Conservation (phyloP, 2,797 vertebrate species). For the Heterohyrax brucei region DNA sequence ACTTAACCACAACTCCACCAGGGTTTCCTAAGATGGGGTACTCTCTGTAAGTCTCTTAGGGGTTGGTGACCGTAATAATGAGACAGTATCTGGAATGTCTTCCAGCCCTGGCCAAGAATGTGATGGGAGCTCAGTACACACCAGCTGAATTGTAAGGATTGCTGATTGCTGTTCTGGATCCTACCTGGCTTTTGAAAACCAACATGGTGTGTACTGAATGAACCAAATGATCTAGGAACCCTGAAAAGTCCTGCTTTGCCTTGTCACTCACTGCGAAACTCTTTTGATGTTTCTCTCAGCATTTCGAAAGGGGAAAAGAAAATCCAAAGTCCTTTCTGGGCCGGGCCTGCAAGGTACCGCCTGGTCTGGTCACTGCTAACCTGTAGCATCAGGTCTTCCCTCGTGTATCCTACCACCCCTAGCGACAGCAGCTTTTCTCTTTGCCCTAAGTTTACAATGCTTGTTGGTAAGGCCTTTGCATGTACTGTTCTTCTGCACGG, state of each 20-base stretch:
- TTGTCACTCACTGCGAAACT: conserved; percentile 1
- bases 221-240: background rate
- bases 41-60: background rate
- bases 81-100: background rate
- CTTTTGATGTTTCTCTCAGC: conserved; percentile 23
- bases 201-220: conserved; percentile 16
- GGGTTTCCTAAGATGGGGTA: background rate
- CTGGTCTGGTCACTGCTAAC: background rate
- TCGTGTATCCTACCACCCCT: background rate
- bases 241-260: background rate
- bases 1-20: too few species aligned
- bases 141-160: background rate
- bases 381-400: background rate
- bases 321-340: background rate
- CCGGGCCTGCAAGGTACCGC: background rate
- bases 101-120: background rate
- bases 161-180: background rate
- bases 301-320: conserved; percentile 32
- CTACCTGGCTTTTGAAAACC: conserved; percentile 55
- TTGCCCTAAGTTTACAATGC: background rate
- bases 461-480: conserved; percentile 31
- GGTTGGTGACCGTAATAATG: background rate
- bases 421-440: background rate
- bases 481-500: background rate
- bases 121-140: background rate